Conservation (phyloP, 1,140 invertebrate species). For the Dendroctonus valens region DNA sequence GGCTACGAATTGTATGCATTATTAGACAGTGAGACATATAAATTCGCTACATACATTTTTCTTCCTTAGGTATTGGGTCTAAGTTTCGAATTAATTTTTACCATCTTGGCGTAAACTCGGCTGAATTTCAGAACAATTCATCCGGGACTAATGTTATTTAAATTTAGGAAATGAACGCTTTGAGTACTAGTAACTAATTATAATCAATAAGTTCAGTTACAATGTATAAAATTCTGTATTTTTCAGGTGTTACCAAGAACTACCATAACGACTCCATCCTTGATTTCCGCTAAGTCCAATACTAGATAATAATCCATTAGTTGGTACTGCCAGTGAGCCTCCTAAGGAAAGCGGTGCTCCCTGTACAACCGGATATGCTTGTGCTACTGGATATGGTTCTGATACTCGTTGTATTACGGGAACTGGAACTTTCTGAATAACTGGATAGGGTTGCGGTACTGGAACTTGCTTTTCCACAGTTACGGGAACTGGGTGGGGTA, state of each 20-base stretch:
- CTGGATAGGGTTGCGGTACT: slow-evolving; percentile 40
- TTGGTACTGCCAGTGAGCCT: not conserved
- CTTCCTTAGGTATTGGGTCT: too few relatives aligned
- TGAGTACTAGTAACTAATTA: too few relatives aligned
- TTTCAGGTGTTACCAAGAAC: slow-evolving; percentile 2
- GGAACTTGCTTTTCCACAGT: slow-evolving; percentile 27
- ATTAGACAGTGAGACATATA: too few relatives aligned
- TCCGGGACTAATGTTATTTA: too few relatives aligned
- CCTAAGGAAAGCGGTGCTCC: slow-evolving; percentile 37
- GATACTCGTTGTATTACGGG: slow-evolving; percentile 41
- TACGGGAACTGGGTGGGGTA: slow-evolving; percentile 8
- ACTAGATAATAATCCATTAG: slow-evolving; percentile 1
- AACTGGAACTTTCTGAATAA: slow-evolving; percentile 31
- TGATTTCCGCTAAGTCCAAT: not conserved
- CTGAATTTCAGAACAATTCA: too few relatives aligned
- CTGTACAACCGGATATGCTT: slow-evolving; percentile 39
- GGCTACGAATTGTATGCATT: too few relatives aligned
- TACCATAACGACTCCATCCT: slow-evolving; percentile 14
- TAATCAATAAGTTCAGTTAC: too few relatives aligned
- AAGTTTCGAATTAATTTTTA: too few relatives aligned
- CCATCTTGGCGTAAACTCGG: too few relatives aligned
- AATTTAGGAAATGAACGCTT: too few relatives aligned
- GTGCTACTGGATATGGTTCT: slow-evolving; percentile 34
- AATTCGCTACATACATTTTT: too few relatives aligned
- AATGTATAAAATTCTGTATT: too few relatives aligned